Conservation (phyloP, 2,888 invertebrate genomes). For the Andrena trimmerana region DNA sequence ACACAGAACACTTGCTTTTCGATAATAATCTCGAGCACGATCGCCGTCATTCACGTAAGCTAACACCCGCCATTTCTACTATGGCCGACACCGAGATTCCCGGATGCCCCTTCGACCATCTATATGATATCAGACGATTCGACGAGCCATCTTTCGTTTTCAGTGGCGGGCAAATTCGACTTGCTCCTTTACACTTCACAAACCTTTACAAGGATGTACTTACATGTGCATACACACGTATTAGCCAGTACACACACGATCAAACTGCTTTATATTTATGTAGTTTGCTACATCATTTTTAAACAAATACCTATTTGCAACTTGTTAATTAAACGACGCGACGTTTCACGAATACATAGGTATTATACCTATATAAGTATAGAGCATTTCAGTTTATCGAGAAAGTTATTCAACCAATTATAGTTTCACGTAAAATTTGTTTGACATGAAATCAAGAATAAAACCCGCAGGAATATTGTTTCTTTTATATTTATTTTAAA, state of each 20-base stretch:
- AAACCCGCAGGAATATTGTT: too few relatives aligned
- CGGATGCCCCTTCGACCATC: conserved; percentile 89
- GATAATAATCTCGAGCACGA: conserved; percentile 79
- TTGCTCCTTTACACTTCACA: background rate
- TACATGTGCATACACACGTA: too few relatives aligned
- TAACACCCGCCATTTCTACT: conserved; percentile 92
- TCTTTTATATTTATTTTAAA: background rate
- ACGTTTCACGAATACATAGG: too few relatives aligned
- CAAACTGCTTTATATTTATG: background rate
- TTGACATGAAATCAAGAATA: too few relatives aligned
- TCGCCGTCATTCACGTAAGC: conserved; percentile 85
- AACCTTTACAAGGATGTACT: background rate
- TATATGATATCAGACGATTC: conserved; percentile 61
- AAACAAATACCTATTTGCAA: too few relatives aligned
- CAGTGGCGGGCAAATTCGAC: conserved; percentile 68
- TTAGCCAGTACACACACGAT: too few relatives aligned
- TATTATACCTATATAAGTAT: too few relatives aligned
- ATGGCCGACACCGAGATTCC: conserved; percentile 88
- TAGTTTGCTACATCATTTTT: too few relatives aligned
- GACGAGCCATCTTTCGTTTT: conserved; percentile 51
- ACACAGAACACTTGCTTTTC: conserved; percentile 80
- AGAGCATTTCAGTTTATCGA: too few relatives aligned
- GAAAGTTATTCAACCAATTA: background rate
- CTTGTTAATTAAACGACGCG: too few relatives aligned
- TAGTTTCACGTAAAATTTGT: background rate